These are phyloP conservation scores for Microplitis manilae DNA, from an alignment of 2,888 invertebrate genomes.

Conservation along the genomic window DNA sequence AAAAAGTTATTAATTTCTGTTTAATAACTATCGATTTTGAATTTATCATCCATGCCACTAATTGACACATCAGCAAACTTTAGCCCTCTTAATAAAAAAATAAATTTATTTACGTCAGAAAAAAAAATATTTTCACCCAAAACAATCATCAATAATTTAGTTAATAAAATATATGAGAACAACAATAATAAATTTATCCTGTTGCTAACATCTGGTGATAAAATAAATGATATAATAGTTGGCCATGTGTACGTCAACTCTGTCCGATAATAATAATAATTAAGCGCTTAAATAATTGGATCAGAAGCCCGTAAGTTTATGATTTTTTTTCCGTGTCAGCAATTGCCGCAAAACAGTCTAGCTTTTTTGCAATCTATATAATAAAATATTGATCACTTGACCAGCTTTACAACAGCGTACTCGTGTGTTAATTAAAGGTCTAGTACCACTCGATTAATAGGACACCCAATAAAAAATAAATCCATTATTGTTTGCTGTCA, in stretches of 20 bases:
- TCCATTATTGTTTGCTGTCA: not conserved
- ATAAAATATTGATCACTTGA: slow-evolving; percentile 2
- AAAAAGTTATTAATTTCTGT: not conserved
- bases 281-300: slow-evolving; percentile 64
- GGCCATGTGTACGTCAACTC: slow-evolving; percentile 13
- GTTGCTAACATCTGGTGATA: not conserved
- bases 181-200: no score
- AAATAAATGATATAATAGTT: not conserved
- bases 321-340: slow-evolving; percentile 64
- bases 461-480: not conserved
- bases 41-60: not conserved
- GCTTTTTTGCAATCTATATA: not conserved
- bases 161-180: no score
- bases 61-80: no score
- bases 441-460: slow-evolving; percentile 7
- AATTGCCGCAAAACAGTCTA: slow-evolving; percentile 40
- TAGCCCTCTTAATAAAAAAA: no score
- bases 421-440: slow-evolving; percentile 12
- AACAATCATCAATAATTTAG: no score
- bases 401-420: not conserved
- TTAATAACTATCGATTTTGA: not conserved
- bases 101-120: no score
- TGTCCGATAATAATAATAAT: slow-evolving; percentile 55
- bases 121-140: no score
- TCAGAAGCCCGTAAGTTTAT: slow-evolving; percentile 63